Conservation (phyloP, 2,797 vertebrate genomes). For the Moxostoma hubbsi region DNA sequence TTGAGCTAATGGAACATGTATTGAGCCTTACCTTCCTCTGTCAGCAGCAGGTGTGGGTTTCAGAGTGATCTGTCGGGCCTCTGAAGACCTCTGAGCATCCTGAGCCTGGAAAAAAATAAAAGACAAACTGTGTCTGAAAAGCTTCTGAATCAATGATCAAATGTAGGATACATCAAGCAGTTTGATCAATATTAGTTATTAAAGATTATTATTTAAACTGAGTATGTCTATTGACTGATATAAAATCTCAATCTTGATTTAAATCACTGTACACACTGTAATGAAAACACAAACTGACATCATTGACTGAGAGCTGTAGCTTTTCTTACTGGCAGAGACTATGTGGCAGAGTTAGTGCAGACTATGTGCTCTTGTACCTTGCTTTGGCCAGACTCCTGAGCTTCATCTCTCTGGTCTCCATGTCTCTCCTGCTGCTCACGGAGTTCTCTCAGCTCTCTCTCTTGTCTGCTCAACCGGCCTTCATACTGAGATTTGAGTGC, state of each 20-base stretch:
- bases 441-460: slow-evolving; percentile 86
- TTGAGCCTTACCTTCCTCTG: slow-evolving; percentile 87
- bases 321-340: neutral
- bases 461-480: slow-evolving; percentile 90
- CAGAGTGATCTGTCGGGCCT: slow-evolving; percentile 88
- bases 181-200: too few relatives aligned
- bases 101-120: slow-evolving; percentile 75
- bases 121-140: too few relatives aligned
- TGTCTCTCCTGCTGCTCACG: slow-evolving; percentile 94
- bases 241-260: too few relatives aligned
- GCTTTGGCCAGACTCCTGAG: slow-evolving; percentile 81
- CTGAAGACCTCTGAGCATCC: slow-evolving; percentile 88
- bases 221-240: too few relatives aligned
- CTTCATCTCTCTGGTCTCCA: slow-evolving; percentile 81
- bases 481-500: slow-evolving; percentile 96
- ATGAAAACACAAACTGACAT: too few relatives aligned
- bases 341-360: neutral
- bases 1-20: neutral
- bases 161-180: too few relatives aligned
- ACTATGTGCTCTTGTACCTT: slow-evolving; percentile 78
- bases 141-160: too few relatives aligned
- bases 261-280: too few relatives aligned
- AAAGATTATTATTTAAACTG: too few relatives aligned
- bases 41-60: slow-evolving; percentile 92
- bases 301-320: neutral